phyloP scores from a whole-genome alignment of 92 coral and sea anemone species.

The Pocillopora meandrina region DNA sequence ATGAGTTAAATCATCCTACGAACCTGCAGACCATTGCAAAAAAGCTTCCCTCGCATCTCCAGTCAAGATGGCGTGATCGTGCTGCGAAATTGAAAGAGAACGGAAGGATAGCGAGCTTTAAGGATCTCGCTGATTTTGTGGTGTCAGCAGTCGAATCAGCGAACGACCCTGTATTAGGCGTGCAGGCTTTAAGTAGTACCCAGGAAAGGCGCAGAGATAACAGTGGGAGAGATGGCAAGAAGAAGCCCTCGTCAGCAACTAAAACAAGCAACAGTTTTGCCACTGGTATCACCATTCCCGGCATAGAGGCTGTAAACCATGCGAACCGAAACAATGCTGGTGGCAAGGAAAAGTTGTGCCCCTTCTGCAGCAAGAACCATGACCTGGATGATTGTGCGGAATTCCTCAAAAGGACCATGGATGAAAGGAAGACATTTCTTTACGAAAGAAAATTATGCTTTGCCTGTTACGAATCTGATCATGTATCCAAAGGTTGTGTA shows the following conservation, averaged over 20 bases:
- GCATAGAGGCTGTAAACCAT: not conserved
- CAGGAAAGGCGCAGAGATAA: too few relatives aligned
- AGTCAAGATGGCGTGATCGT: conserved; percentile 60
- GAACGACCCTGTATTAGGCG: conserved; percentile 40
- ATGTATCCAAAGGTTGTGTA: conserved; percentile 57
- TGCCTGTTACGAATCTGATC: conserved; percentile 57
- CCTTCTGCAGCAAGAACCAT: not conserved
- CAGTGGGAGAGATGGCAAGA: too few relatives aligned
- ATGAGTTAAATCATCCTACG: conserved; percentile 25
- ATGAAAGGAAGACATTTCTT: not conserved
- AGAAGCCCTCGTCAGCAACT: not conserved
- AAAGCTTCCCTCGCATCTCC: conserved; percentile 57
- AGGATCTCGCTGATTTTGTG: conserved; percentile 39
- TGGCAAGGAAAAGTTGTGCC: not conserved
- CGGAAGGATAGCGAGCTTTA: too few relatives aligned
- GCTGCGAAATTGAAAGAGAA: not conserved
- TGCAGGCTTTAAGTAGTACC: too few relatives aligned
- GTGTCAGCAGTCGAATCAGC: conserved; percentile 63
- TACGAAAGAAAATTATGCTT: conserved; percentile 56
- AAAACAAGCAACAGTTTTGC: conserved; percentile 44
- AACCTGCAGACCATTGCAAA: conserved; percentile 60
- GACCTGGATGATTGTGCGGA: not conserved
- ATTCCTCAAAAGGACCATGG: not conserved
- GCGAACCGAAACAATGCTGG: not conserved
- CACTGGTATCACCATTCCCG: conserved; percentile 13